Percentiles rank a stretch among this genome's conserved stretches.
These are phyloP conservation scores for Carollia perspicillata DNA, from an alignment of 2,113 vertebrate species.

Conservation along the genomic window DNA sequence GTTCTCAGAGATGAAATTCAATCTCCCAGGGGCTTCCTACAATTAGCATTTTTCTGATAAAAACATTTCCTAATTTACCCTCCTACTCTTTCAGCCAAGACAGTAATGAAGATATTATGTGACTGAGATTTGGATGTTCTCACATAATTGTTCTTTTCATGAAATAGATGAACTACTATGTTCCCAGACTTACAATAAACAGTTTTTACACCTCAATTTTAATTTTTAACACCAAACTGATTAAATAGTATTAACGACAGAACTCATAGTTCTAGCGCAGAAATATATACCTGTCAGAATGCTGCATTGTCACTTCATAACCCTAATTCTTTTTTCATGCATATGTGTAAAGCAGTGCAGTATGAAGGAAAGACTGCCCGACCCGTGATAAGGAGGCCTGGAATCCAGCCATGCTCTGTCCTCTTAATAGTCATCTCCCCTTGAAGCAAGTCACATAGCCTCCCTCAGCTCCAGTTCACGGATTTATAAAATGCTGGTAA, in stretches of 20 bases:
- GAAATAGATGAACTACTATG: neutral
- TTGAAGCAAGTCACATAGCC: neutral
- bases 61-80: neutral
- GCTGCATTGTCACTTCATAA: neutral
- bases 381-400: neutral
- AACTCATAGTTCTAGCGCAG: neutral
- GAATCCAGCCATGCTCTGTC: neutral
- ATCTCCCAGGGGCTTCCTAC: neutral
- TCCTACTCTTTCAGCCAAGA: neutral
- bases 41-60: constrained; percentile 26
- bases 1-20: constrained; percentile 50
- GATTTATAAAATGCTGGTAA: neutral
- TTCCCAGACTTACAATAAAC: neutral
- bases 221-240: neutral
- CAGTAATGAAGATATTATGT: neutral
- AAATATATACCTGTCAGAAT: neutral
- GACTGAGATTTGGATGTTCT: neutral
- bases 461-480: neutral
- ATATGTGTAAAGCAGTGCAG: neutral
- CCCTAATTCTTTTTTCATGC: neutral
- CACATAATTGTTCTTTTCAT: neutral
- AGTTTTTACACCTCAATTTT: neutral
- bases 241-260: neutral
- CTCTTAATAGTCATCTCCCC: neutral
- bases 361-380: neutral